These are phyloP conservation scores for Brachionus rotundiformis DNA, from an alignment of 1,140 invertebrate genomes.

Conservation along the genomic window DNA sequence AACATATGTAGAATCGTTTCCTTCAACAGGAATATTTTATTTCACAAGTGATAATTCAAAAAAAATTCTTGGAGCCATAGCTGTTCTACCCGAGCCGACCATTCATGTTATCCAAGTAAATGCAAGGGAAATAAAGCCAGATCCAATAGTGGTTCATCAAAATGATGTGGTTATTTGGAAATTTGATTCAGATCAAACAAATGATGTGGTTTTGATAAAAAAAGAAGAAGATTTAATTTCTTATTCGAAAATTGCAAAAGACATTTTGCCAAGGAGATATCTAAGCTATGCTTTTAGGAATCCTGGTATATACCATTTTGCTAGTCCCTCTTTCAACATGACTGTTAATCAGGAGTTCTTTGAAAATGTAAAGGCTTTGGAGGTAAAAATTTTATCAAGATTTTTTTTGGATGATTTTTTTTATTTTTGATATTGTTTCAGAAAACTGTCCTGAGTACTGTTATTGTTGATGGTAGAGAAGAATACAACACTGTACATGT, in stretches of 20 bases:
- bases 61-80: constrained; percentile 60
- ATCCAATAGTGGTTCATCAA: constrained; percentile 58
- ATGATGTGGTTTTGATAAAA: constrained; percentile 57
- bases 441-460: constrained; percentile 53
- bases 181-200: constrained; percentile 55
- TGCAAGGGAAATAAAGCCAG: constrained; percentile 56
- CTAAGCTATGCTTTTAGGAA: constrained; percentile 57
- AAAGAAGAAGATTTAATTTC: constrained; percentile 54
- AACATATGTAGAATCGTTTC: constrained; percentile 61
- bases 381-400: too few relatives aligned
- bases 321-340: constrained; percentile 60
- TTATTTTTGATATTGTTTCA: background rate
- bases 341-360: background rate
- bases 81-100: constrained; percentile 60
- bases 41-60: constrained; percentile 59
- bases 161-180: constrained; percentile 63
- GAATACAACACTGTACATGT: constrained; percentile 59
- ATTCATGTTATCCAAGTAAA: constrained; percentile 60
- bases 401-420: background rate
- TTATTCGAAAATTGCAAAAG: background rate
- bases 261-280: constrained; percentile 56
- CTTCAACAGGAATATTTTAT: constrained; percentile 61
- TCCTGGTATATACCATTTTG: constrained; percentile 59
- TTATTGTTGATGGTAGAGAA: constrained; percentile 60
- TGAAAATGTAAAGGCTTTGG: background rate